Conservation (phyloP, 37 sponge, comb jelly and placozoan genomes). For the Aphrocallistes beatrix region DNA sequence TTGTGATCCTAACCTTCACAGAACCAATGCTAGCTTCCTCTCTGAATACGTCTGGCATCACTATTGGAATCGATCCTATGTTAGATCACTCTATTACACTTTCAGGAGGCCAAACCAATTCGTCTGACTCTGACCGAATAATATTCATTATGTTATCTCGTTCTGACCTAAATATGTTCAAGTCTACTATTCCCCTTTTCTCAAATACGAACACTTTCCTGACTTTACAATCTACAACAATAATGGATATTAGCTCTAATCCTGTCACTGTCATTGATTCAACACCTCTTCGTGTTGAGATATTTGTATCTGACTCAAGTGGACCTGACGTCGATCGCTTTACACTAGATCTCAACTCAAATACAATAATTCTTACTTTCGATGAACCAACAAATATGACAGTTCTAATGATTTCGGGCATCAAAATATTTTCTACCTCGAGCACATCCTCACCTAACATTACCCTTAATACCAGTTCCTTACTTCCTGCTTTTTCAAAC, state of each 20-base stretch:
- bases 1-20: slow-evolving; percentile 41
- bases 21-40: slow-evolving; percentile 71
- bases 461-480: not conserved
- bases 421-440: not conserved
- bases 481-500: not conserved
- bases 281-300: not conserved
- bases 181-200: slow-evolving; percentile 51
- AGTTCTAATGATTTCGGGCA: not conserved
- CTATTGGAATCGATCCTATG: not conserved
- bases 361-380: slow-evolving; percentile 20
- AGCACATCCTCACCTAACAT: not conserved
- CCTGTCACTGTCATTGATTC: slow-evolving; percentile 21
- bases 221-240: slow-evolving; percentile 26
- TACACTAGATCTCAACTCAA: slow-evolving; percentile 11
- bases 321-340: slow-evolving; percentile 11
- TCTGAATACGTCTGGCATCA: slow-evolving; percentile 39
- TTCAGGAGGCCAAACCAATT: not conserved
- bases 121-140: not conserved
- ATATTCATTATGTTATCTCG: slow-evolving; percentile 35
- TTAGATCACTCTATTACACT: not conserved
- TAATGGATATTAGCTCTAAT: slow-evolving; percentile 48
- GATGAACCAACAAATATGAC: slow-evolving; percentile 22
- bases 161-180: slow-evolving; percentile 52
- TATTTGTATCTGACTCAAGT: slow-evolving; percentile 19
- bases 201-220: slow-evolving; percentile 44